Evolutionary conservation across 2,888 invertebrate genomes (phyloP), one percentile per base, ranked within the genome.

Genomic region (Argyra leucocephala): DNA sequence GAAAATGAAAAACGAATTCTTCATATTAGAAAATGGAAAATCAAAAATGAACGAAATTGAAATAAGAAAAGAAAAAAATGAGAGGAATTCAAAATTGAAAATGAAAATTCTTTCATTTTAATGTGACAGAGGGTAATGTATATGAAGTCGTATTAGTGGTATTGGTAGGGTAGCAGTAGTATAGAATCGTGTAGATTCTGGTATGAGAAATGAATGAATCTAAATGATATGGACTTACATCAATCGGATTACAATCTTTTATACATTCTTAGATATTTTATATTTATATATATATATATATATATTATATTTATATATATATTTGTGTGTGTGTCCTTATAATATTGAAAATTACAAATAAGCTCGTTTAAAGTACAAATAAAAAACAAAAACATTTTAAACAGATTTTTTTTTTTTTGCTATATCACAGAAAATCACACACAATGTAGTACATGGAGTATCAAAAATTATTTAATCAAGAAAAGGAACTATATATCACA

Each of bases 141-240:
- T n/a, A n/a, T n/a, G n/a, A n/a, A n/a, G n/a, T n/a, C n/a, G n/a
- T n/a, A n/a, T n/a, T n/a, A n/a, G n/a, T n/a, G n/a, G n/a, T n/a
- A n/a, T n/a, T n/a, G n/a, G n/a, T n/a, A n/a, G n/a, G n/a, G n/a
- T n/a, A n/a, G n/a, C n/a, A n/a, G n/a, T n/a, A n/a, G n/a, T n/a
- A n/a, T n/a, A n/a, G n/a, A n/a, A n/a, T n/a, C n/a, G n/a, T n/a
- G n/a, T n/a, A n/a, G n/a, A n/a, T n/a, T n/a, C n/a, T 31, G 31
- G 31, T 48, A 48, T 48, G 48, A n/a, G 48, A n/a, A 18, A 48
- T n/a, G 48, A 48, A 48, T 48, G 48, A n/a, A 48, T 48, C 48
- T 18, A 48, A 48, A 48, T 48, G 48, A 48, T 48, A 48, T 48
- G n/a, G 48, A 48, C 48, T 48, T 48, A 48, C 48, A 48, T 48